Conservation (phyloP, 2,113 vertebrate genomes). For the Struthidea cinerea region DNA sequence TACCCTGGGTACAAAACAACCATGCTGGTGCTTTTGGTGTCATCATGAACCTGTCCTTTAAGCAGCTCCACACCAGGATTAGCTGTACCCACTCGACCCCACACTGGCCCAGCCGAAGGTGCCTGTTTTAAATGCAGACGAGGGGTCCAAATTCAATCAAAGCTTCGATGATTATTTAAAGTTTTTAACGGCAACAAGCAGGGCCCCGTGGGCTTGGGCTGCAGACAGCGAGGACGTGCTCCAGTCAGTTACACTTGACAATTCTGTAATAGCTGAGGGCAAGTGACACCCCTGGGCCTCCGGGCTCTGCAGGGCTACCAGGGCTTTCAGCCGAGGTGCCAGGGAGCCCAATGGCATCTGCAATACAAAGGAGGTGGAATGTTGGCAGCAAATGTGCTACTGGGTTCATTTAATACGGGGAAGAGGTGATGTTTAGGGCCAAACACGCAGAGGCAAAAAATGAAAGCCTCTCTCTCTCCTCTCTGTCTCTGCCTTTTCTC, state of each 20-base stretch:
- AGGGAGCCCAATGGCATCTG: neutral
- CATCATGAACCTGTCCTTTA: neutral
- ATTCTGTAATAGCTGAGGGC: neutral
- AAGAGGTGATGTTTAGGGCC: neutral
- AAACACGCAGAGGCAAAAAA: neutral
- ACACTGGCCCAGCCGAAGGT: rapidly evolving
- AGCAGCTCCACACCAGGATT: neutral
- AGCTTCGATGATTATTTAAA: constrained; percentile 27
- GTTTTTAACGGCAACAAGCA: constrained; percentile 33
- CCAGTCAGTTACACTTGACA: constrained; percentile 16
- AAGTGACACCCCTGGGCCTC: neutral
- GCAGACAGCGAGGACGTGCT: neutral
- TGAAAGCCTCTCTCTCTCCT: neutral
- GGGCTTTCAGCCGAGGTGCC: constrained; percentile 10
- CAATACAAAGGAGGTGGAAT: neutral
- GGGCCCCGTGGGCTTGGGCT: neutral
- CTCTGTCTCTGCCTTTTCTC: neutral
- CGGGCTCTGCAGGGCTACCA: neutral
- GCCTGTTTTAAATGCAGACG: neutral
- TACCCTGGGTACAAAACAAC: neutral
- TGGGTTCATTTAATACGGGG: neutral
- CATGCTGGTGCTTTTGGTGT: neutral
- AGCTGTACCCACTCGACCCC: rapidly evolving
- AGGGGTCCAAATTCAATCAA: neutral
- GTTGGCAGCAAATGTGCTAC: neutral